Evolutionary conservation across 2,797 vertebrate genomes (phyloP).

Genomic region (Chromobotia macracanthus): DNA sequence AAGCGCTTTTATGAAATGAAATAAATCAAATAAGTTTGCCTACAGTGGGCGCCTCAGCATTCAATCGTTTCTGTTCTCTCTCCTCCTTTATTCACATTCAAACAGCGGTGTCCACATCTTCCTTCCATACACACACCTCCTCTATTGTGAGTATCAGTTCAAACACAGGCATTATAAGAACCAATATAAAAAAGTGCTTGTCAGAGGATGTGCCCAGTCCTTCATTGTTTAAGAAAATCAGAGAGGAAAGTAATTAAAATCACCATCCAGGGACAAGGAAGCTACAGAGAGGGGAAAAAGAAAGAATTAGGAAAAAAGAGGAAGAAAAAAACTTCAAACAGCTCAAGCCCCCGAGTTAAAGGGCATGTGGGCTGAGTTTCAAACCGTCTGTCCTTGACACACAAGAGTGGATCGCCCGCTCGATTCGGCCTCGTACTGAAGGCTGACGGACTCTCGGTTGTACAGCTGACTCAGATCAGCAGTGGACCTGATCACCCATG

Average conservation of each 20-base stretch:
- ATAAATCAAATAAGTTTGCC: slow-evolving; percentile 63
- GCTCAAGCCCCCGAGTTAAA: slow-evolving; percentile 65
- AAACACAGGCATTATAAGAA: slow-evolving; percentile 66
- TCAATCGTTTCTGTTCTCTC: slow-evolving; percentile 28
- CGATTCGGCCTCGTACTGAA: slow-evolving; percentile 10
- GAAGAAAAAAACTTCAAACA: slow-evolving; percentile 73
- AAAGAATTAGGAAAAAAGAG: slow-evolving; percentile 35
- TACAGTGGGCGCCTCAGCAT: slow-evolving; percentile 43
- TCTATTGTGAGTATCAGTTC: slow-evolving; percentile 66
- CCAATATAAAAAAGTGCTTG: slow-evolving; percentile 64
- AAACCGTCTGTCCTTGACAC: slow-evolving; percentile 74
- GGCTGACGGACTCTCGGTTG: background rate
- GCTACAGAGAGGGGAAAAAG: slow-evolving; percentile 58
- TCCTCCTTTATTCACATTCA: slow-evolving; percentile 66
- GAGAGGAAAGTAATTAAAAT: slow-evolving; percentile 82
- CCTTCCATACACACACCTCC: background rate
- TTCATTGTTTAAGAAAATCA: slow-evolving; percentile 85
- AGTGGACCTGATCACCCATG: slow-evolving; percentile 4
- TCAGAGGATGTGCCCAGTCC: slow-evolving; percentile 72
- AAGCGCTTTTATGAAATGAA: slow-evolving; percentile 60
- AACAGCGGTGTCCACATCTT: slow-evolving; percentile 55
- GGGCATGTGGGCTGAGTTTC: slow-evolving; percentile 62
- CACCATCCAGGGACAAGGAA: slow-evolving; percentile 79
- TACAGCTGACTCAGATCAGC: background rate
- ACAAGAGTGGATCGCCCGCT: slow-evolving; percentile 70